Percentiles rank a stretch among this genome's conserved stretches.
Evolutionary conservation across 2,888 invertebrate genomes (phyloP).

Genomic region (Ligdia adustata): DNA sequence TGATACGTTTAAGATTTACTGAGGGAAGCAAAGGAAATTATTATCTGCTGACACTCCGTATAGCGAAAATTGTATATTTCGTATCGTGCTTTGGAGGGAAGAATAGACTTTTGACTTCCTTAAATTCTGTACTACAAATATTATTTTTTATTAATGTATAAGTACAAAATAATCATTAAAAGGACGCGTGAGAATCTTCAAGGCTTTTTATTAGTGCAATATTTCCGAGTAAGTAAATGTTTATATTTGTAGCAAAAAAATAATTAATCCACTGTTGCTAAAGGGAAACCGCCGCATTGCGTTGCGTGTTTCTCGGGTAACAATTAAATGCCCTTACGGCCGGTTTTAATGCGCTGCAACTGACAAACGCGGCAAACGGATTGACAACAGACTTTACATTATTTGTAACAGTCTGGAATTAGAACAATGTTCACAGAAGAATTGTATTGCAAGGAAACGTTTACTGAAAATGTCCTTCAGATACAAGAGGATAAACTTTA

Average conservation of each 20-base stretch:
- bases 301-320: slow-evolving; percentile 37
- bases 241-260: slow-evolving; percentile 3
- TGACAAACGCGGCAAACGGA: neutral
- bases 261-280: slow-evolving; percentile 33
- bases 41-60: too few species aligned
- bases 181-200: neutral
- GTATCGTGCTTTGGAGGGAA: too few species aligned
- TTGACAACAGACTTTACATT: too few species aligned
- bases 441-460: too few species aligned
- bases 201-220: too few species aligned
- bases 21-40: slow-evolving; percentile 1
- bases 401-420: slow-evolving; percentile 3
- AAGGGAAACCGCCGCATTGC: slow-evolving; percentile 42
- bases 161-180: too few species aligned
- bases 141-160: too few species aligned
- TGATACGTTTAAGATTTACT: slow-evolving; percentile 8
- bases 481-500: too few species aligned
- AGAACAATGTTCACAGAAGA: slow-evolving; percentile 2
- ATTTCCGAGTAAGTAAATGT: neutral
- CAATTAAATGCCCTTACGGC: slow-evolving; percentile 15
- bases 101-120: neutral
- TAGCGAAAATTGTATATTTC: too few species aligned
- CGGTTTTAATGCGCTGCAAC: neutral
- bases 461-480: too few species aligned
- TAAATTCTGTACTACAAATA: neutral